Conservation (phyloP, 1,140 invertebrate genomes). For the Brachystomella parvula region DNA sequence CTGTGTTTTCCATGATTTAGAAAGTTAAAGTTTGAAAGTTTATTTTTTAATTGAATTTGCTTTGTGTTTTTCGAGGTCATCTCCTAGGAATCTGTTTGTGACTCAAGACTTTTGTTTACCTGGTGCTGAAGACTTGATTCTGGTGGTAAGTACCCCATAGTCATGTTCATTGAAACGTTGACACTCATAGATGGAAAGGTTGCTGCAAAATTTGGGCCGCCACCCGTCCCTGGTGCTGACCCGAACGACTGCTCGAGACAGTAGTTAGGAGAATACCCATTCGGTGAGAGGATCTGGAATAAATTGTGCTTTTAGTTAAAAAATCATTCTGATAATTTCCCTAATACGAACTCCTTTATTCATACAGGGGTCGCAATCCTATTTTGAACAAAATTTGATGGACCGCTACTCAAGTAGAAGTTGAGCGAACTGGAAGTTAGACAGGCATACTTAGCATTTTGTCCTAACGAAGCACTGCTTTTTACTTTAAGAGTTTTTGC, state of each 20-base stretch:
- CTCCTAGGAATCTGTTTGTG: too few relatives aligned
- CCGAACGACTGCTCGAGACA: slow-evolving; percentile 31
- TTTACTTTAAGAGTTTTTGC: too few relatives aligned
- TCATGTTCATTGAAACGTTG: slow-evolving; percentile 96
- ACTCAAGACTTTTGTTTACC: slow-evolving; percentile 16
- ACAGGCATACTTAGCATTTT: too few relatives aligned
- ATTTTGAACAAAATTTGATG: too few relatives aligned
- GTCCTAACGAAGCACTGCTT: too few relatives aligned
- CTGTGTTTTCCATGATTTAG: slow-evolving; percentile 19
- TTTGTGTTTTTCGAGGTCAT: too few relatives aligned
- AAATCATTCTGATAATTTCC: too few relatives aligned
- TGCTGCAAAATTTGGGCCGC: slow-evolving; percentile 32
- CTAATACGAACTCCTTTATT: too few relatives aligned
- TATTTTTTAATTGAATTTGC: background rate
- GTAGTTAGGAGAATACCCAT: slow-evolving; percentile 36
- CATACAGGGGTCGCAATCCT: too few relatives aligned
- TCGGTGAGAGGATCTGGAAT: slow-evolving; percentile 29
- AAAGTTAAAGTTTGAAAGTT: background rate
- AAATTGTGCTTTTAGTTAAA: too few relatives aligned
- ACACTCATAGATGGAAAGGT: slow-evolving; percentile 82
- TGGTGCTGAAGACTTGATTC: slow-evolving; percentile 32
- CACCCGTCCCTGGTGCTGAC: slow-evolving; percentile 18
- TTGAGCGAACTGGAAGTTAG: too few relatives aligned
- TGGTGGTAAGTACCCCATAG: slow-evolving; percentile 62
- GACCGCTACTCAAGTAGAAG: too few relatives aligned